Base-by-base conservation (phyloP, 2,888 invertebrate species). In the Athalia rosae region DNA sequence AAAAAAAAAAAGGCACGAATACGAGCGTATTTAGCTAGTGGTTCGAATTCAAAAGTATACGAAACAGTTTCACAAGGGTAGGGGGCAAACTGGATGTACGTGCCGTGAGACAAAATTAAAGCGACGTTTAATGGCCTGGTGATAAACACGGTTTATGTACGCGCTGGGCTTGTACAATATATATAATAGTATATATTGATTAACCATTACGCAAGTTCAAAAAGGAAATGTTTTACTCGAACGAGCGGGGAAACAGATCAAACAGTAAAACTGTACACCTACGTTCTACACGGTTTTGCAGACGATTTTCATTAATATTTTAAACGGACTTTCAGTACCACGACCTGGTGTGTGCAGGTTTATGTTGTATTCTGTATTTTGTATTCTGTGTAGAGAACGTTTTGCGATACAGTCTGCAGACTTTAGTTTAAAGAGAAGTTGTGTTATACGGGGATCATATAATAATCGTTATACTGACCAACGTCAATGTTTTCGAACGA, bases 401-500 rank as follows among this genome's bases (percentile, higher is more conserved):
- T 48, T 47, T n/a, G 48, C 64, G 48, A 66, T 48, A 48, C 6
- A 47, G 47, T 7, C n/a, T 15, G 48, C 64, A 45, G 63, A 47
- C 15, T 64, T 67, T 11, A 28, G 50, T 53, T 67, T 41, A 67
- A 67, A 67, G 58, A 58, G 58, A 9, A 28, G 28, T 28, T 28
- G 8, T 53, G 71, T 45, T 71, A 45, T 45, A 56, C 8, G n/a
- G n/a, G 8, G 58, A 58, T 58, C 15, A 28, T 45, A 56, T 71
- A 71, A 71, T 71, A 71, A 71, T 58, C 58, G 71, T 71, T 58
- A 28, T 28, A 71, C 71, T 71, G 71, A 71, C 71, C 71, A 71
- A 45, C 71, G 8, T 45, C 71, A 71, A 71, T 13, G n/a, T 58
- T 71, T 71, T 58, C 43, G 56, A 56, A 28, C 28, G 28, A 28